phyloP scores from a whole-genome alignment of 2,797 vertebrate species.

The Cheirogaleus major region DNA sequence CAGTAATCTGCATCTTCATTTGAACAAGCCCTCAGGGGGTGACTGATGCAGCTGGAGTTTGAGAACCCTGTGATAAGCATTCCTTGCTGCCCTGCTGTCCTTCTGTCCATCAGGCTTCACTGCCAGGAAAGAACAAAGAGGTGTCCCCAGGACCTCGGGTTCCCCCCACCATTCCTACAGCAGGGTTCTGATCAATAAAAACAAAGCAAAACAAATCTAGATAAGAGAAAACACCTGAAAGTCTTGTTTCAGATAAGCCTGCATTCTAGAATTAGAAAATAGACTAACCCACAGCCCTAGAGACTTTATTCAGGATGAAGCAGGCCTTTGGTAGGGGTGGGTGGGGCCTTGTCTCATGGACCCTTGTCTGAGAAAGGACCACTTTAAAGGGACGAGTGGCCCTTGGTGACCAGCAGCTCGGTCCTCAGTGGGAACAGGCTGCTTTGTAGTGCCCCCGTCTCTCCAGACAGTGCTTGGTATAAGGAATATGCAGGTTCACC shows the following conservation, averaged over 20 bases:
- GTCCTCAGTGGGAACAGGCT: background rate
- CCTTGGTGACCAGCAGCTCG: background rate
- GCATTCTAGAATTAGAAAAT: background rate
- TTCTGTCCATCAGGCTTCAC: background rate
- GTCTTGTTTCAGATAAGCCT: background rate
- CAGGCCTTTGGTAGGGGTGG: background rate
- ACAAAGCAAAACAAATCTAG: background rate
- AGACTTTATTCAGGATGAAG: background rate
- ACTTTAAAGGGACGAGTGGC: too few species aligned
- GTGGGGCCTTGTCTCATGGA: background rate
- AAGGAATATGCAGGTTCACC: background rate
- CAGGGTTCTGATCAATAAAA: background rate
- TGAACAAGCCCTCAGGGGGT: background rate
- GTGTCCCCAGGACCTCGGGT: background rate
- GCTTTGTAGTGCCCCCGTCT: background rate
- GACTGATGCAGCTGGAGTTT: background rate
- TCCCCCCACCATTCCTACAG: background rate
- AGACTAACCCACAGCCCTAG: background rate
- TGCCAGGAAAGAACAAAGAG: background rate
- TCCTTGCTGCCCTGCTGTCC: background rate
- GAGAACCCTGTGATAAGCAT: background rate
- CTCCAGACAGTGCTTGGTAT: background rate
- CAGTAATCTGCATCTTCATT: background rate
- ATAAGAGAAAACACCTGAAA: background rate
- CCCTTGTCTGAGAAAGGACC: background rate